phyloP scores from a whole-genome alignment of 2,888 invertebrate genomes.

The Meteorus cinctellus region DNA sequence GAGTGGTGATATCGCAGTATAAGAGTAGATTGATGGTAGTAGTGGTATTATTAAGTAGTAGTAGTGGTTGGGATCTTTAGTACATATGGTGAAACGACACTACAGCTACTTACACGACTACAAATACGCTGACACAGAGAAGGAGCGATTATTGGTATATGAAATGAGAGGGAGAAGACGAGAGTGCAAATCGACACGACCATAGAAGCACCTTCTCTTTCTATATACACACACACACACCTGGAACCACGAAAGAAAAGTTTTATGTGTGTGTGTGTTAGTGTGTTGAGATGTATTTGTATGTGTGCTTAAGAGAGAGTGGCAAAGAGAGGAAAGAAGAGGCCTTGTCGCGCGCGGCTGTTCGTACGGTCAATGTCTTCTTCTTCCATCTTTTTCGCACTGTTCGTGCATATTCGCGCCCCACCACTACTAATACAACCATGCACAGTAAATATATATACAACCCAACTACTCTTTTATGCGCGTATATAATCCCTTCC shows the following conservation, averaged over 20 bases:
- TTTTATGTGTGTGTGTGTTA: neutral
- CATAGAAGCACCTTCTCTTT: neutral
- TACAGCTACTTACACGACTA: neutral
- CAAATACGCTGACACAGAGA: neutral
- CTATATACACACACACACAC: neutral
- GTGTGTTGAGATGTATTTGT: neutral
- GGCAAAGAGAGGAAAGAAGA: constrained; percentile 54
- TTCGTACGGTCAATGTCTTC: constrained; percentile 73
- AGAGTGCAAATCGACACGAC: constrained; percentile 14
- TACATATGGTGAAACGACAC: constrained; percentile 2
- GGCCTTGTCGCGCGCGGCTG: constrained; percentile 69
- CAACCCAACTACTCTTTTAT: constrained; percentile 49
- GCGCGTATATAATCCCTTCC: constrained; percentile 32
- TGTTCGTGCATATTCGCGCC: constrained; percentile 31
- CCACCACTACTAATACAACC: neutral
- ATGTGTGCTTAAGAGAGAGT: neutral
- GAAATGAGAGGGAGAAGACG: neutral
- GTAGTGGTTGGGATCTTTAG: neutral
- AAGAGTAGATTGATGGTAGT: constrained; percentile 5
- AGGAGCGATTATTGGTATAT: neutral
- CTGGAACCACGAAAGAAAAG: neutral
- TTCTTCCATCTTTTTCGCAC: constrained; percentile 60
- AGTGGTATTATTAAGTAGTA: neutral
- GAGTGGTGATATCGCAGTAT: neutral
- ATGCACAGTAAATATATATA: constrained; percentile 19